Evolutionary conservation across 2,113 vertebrate genomes (phyloP).

Genomic region (Baryphthengus martii): DNA sequence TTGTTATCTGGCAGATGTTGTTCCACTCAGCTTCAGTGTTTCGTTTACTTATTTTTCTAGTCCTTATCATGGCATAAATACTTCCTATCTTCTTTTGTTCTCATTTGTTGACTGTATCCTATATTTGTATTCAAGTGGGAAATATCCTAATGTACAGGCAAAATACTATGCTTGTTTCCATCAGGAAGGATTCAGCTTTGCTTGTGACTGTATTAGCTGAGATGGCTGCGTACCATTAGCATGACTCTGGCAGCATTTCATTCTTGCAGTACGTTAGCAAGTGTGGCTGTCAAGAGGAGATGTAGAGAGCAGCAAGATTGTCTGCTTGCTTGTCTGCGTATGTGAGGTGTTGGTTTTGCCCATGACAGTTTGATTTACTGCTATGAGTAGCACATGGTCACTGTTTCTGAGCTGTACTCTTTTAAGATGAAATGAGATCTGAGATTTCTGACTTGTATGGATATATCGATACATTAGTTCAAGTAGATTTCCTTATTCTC

Average conservation of each 20-base stretch:
- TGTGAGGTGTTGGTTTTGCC: neutral
- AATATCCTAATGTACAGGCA: neutral
- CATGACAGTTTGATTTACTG: neutral
- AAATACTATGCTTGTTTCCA: neutral
- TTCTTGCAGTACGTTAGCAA: neutral
- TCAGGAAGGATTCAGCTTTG: neutral
- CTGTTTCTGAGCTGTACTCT: neutral
- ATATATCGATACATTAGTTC: neutral
- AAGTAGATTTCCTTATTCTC: neutral
- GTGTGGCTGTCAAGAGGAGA: neutral
- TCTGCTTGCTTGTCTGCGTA: neutral
- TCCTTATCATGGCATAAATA: neutral
- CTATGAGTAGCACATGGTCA: fast-evolving
- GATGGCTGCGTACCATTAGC: neutral
- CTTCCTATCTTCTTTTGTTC: neutral
- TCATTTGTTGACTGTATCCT: neutral
- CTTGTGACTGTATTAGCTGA: neutral
- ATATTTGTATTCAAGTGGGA: neutral
- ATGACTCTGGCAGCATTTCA: neutral
- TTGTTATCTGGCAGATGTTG: neutral
- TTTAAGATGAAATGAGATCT: neutral
- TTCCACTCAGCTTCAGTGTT: neutral
- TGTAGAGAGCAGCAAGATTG: neutral
- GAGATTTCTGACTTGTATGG: neutral
- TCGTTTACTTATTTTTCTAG: neutral